Conservation (phyloP, 2,113 vertebrate genomes). For the Corythornis vintsioides region DNA sequence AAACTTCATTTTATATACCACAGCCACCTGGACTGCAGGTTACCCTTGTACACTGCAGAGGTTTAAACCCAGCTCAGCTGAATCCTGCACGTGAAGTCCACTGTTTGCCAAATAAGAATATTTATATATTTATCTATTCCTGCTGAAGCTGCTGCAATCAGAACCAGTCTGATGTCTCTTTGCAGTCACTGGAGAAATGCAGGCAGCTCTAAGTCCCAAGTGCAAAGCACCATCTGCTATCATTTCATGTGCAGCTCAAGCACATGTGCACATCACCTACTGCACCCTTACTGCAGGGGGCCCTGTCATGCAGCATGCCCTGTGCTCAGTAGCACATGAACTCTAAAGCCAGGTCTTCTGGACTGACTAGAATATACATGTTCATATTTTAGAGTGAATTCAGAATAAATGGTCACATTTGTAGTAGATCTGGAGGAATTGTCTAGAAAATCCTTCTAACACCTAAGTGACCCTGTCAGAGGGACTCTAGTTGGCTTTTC, state of each 20-base stretch:
- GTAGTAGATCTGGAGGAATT: neutral
- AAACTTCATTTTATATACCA: neutral
- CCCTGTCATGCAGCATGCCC: neutral
- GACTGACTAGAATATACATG: neutral
- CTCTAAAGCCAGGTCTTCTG: neutral
- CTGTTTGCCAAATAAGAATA: neutral
- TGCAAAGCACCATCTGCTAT: neutral
- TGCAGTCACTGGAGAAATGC: neutral
- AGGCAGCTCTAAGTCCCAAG: neutral
- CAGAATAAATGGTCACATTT: neutral
- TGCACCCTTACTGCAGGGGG: neutral
- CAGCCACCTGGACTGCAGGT: neutral
- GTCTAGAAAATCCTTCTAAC: neutral
- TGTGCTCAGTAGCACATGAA: neutral
- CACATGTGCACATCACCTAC: neutral
- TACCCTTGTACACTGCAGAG: neutral
- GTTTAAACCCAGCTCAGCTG: neutral
- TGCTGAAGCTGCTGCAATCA: neutral
- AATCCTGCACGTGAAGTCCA: neutral
- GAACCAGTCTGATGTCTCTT: neutral
- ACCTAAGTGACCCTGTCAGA: neutral
- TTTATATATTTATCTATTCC: neutral
- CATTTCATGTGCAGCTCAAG: rapidly evolving
- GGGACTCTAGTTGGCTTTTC: neutral
- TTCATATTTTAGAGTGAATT: neutral